phyloP scores from a whole-genome alignment of 1,140 invertebrate genomes.

The Elymnias hypermnestra region DNA sequence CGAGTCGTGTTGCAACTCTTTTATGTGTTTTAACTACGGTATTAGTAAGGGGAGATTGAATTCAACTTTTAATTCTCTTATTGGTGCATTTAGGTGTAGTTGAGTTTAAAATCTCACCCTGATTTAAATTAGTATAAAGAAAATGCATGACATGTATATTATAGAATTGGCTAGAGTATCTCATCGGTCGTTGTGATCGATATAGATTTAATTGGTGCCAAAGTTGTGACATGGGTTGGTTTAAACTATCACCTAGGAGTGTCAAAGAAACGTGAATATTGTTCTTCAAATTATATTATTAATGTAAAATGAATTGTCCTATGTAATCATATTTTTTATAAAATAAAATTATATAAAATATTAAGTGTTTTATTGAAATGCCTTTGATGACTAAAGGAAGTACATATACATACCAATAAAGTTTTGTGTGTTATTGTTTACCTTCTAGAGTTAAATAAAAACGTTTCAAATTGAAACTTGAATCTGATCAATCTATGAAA shows the following conservation, averaged over 20 bases:
- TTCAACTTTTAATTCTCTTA: slow-evolving; percentile 8
- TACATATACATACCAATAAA: too few relatives aligned
- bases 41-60: too few relatives aligned
- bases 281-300: slow-evolving; percentile 24
- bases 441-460: too few relatives aligned
- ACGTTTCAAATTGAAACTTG: too few relatives aligned
- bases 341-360: slow-evolving; percentile 24
- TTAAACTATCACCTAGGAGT: slow-evolving; percentile 19
- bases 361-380: too few relatives aligned
- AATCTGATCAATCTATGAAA: too few relatives aligned
- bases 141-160: slow-evolving; percentile 18
- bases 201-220: slow-evolving; percentile 49
- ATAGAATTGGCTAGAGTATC: slow-evolving; percentile 18
- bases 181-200: too few relatives aligned
- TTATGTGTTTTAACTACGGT: too few relatives aligned
- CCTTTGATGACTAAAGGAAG: too few relatives aligned
- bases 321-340: slow-evolving; percentile 59
- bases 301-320: slow-evolving; percentile 27
- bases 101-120: slow-evolving; percentile 17
- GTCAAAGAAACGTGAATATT: slow-evolving; percentile 29
- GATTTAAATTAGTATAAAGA: slow-evolving; percentile 22
- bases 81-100: slow-evolving; percentile 46
- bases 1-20: too few relatives aligned
- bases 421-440: too few relatives aligned
- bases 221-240: slow-evolving; percentile 39